Base-by-base conservation (phyloP, 2,113 vertebrate genomes). In the Apteryx owenii region DNA sequence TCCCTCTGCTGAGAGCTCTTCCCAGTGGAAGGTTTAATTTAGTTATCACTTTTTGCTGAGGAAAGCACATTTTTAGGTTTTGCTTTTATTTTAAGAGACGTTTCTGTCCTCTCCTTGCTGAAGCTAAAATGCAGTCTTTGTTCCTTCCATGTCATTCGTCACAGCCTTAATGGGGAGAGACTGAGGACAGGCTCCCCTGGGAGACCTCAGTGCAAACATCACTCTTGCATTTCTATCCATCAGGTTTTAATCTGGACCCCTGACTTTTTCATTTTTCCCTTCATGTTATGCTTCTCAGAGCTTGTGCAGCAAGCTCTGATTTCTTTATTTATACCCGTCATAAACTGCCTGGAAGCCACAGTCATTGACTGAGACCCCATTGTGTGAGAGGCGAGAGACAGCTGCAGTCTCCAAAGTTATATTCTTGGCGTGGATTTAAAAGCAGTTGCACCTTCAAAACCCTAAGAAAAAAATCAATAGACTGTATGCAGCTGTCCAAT, bases 1-100 rank as follows among this genome's bases (percentile, higher is more conserved):
- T 94, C 54, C 14, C 28, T 62, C 36, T 70, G 38, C 73, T 85
- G 48, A 65, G 25, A 89, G 40, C 15, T 64, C 31, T 70, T 95
- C 87, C 82, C 90, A 86, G 85, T 50, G 36, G 82, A 93, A 95
- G 29, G 38, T 77, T 94, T 96, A 91, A 88, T 91, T 70, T 89
- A 87, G 81, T 75, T 93, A 90, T 31, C 69, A 38, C 22, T 77
- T 97, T 93, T 87, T 96, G 90, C 96, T 85, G 92, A 87, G 62
- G 42, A 89, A 79, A 95, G 80, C 72, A 88, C 23, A 71, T 90
- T 95, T 85, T 94, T n/a, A 73, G 25, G 42, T 87, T 93, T 84
- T 95, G 7, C 61, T 95, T 95, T 90, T 78, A 75, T 89, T 92
- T 93, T 66, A 26, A 72, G 82, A 29, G 53, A 73, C 80, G 61